These are phyloP conservation scores for Clusia tigrina DNA, from an alignment of 2,888 invertebrate species.

Conservation along the genomic window DNA sequence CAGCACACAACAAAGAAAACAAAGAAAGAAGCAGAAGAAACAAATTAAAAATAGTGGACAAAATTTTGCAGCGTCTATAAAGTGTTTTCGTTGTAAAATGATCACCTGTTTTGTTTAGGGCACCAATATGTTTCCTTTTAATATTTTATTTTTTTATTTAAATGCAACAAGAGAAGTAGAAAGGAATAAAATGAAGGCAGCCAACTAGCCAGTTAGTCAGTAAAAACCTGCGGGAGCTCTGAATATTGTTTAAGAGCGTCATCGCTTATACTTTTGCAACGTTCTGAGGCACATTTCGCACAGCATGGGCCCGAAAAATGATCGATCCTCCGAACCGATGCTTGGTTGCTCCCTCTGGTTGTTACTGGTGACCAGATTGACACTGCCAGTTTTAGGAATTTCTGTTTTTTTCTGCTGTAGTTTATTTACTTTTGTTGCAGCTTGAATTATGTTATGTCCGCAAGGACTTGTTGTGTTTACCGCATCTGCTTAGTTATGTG, in stretches of 20 bases:
- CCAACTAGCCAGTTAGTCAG: no score
- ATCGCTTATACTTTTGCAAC: background rate
- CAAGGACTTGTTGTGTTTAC: background rate
- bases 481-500: no score
- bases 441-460: background rate
- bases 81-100: conserved; percentile 41
- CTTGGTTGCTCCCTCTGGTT: background rate
- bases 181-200: conserved; percentile 15
- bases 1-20: background rate
- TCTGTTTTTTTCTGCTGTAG: conserved; percentile 31
- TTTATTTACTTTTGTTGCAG: background rate
- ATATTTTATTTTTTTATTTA: no score
- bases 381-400: conserved; percentile 52
- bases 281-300: conserved; percentile 1
- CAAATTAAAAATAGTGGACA: background rate
- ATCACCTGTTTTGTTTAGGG: conserved; percentile 47
- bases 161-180: conserved; percentile 6
- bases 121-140: conserved; percentile 9
- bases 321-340: background rate
- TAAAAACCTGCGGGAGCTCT: conserved; percentile 46
- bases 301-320: background rate
- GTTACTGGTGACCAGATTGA: conserved; percentile 35
- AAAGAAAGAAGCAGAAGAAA: background rate
- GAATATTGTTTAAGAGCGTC: background rate
- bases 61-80: background rate